Base-by-base conservation (phyloP, 1,140 invertebrate genomes). In the Achatina immaculata region DNA sequence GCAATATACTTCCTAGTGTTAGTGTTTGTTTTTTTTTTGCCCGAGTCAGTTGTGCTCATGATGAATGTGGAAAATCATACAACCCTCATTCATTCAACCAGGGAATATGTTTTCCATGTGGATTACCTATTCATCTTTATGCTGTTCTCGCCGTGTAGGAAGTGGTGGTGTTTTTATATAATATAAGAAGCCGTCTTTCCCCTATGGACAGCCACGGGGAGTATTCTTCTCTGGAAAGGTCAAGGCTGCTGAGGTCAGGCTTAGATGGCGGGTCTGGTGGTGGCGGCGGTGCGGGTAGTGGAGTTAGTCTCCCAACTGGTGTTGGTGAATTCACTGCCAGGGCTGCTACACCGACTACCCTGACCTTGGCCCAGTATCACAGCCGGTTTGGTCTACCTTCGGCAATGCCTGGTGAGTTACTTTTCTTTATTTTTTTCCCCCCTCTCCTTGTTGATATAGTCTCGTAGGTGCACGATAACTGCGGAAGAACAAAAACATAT, bases 181-280 rank as follows among this genome's bases (percentile, higher is more conserved):
- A 16, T 31, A 55, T 55, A 55, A 55, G 24, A 14, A 55, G n/a
- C 58, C 31, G 24, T 16, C 45, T 24, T 65, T 43, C 74, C 58
- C 74, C 14, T n/a, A 76, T 76, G 74, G 74, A 76, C 74, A 62
- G 36, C 34, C 74, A 76, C 74, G 74, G 74, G 40, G 74, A 76
- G 16, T 76, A 62, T 43, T 58, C 48, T 2, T 31, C 74, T 14
- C 36, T 76, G 48, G 74, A 76, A 11, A 58, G 74, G 51, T 62
- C 74, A 51, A 16, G 74, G 34, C 43, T 76, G 55, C n/a, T 76
- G 28, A 43, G 45, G 11, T 36, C 74, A 16, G 55, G 74, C 74
- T 38, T 65, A 31, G 74, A 58, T 21, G 43, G 19, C 31, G 74
- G 74, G 9, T 45, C 36, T 3, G 11, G 36, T 16, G 48, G 73